Conservation (phyloP, 2,113 vertebrate genomes). For the Apodemus speciosus region DNA sequence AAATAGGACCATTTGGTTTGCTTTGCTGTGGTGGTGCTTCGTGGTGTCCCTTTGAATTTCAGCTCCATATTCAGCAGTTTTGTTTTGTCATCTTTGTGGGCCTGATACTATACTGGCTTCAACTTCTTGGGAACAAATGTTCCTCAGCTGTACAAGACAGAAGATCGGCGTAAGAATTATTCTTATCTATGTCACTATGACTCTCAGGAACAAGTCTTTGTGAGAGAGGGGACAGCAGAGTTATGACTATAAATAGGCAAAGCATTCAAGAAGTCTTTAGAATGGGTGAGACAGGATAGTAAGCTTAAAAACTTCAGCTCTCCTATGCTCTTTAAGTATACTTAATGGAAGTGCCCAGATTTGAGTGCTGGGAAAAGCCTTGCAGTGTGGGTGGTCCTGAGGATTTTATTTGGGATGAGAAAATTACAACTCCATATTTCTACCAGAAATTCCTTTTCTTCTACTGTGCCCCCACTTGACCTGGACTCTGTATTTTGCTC, state of each 20-base stretch:
- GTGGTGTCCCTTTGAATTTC: background rate
- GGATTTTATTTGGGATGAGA: constrained; percentile 16
- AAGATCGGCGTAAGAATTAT: background rate
- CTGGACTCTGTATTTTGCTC: background rate
- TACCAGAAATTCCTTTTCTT: constrained; percentile 46
- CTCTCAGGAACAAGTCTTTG: background rate
- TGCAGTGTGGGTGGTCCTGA: constrained; percentile 14
- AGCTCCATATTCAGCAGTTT: background rate
- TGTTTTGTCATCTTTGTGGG: background rate
- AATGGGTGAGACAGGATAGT: background rate
- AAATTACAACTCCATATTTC: constrained; percentile 56
- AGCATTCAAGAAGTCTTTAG: background rate
- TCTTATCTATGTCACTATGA: background rate
- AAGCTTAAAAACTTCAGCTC: background rate
- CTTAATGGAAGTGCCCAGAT: background rate
- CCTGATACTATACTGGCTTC: background rate
- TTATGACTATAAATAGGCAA: background rate
- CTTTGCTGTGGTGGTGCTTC: background rate
- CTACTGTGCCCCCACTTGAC: background rate
- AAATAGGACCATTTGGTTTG: background rate
- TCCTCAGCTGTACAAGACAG: background rate
- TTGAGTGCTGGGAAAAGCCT: background rate
- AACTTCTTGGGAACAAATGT: background rate
- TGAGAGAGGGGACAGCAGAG: background rate
- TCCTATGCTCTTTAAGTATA: constrained; percentile 30